These are phyloP conservation scores for Gallirallus australis DNA, from an alignment of 2,797 vertebrate genomes.

Conservation along the genomic window DNA sequence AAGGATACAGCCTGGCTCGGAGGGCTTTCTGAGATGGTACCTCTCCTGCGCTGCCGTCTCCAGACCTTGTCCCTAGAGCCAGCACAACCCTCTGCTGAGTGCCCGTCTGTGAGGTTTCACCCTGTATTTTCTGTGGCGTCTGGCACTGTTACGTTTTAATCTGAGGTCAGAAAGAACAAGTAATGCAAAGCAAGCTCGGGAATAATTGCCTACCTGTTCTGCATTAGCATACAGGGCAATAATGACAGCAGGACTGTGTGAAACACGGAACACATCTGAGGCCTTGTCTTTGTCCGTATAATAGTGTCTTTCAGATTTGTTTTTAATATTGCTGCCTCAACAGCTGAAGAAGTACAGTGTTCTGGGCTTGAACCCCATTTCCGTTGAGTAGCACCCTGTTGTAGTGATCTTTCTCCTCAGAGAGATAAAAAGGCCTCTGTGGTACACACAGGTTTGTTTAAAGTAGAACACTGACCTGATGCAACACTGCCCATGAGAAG, in stretches of 20 bases:
- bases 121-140: neutral
- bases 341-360: neutral
- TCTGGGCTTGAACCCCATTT: neutral
- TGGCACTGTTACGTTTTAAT: neutral
- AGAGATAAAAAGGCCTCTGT: neutral
- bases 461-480: neutral
- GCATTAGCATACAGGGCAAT: neutral
- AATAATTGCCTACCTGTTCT: constrained; percentile 13
- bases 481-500: neutral
- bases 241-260: neutral
- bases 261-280: neutral
- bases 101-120: neutral
- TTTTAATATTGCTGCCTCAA: neutral
- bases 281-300: neutral
- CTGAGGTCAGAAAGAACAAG: neutral
- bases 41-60: neutral
- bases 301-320: neutral
- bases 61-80: neutral
- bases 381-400: neutral
- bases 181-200: neutral
- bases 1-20: neutral
- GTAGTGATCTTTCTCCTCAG: neutral
- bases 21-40: neutral
- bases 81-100: neutral
- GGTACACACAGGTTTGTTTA: neutral